Evolutionary conservation across 2,888 invertebrate genomes (phyloP), one percentile per base, ranked within the genome.

Genomic region (Campoplex capitator): DNA sequence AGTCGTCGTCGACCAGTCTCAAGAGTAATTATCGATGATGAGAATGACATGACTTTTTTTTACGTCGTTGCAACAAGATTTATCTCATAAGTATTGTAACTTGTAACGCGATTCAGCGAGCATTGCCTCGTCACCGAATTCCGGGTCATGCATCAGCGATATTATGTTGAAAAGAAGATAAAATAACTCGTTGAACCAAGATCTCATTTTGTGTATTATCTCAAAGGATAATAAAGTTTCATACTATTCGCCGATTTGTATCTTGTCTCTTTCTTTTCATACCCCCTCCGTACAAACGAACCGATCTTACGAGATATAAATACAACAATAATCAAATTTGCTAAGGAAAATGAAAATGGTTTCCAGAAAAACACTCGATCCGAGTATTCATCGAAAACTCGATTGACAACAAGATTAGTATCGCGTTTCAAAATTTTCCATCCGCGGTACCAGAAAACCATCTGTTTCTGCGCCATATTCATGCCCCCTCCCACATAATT

Each of bases 161-260:
- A 32, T 62, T 38, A 8, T 23, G 11, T 11, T n/a, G 16, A n/a
- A n/a, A 32, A 35, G 4, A 18, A 68, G 56, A 45, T 42, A 35
- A 32, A 16, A 48, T 74, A 76, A n/a, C 80, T 86, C 83, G 85
- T 87, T 87, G 75, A 78, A 77, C 84, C 84, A 73, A 84, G 88
- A 89, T 88, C 89, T 88, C 88, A 88, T 89, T 89, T 38, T 38
- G 38, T 23, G 88, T 89, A 89, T 89, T 87, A 88, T 86, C 88
- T 84, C 82, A 81, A 16, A 42, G 48, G 80, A 80, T 86, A 88
- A 88, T 85, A 89, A 89, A 87, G 87, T 35, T 76, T 81, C 3
- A 0, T 45, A 7, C 23, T 32, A 28, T 67, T 11, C 23, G 4
- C 38, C 38, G 45, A 35, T 74, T 38, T 2, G 9, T 6, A 38